phyloP scores from a whole-genome alignment of 1,140 invertebrate species.

The Bactericera cockerelli region DNA sequence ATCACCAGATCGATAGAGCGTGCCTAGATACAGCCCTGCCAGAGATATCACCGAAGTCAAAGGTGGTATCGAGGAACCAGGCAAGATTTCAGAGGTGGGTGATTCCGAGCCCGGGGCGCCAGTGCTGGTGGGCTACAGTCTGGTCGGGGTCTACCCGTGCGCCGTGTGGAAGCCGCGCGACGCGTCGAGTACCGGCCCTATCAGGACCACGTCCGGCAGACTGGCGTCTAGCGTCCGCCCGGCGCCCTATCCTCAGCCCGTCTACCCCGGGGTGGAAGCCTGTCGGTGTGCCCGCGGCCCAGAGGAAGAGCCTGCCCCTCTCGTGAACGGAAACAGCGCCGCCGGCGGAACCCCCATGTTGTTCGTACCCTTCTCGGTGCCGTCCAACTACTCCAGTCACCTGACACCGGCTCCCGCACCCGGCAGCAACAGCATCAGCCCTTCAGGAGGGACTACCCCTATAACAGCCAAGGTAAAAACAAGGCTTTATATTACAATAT shows the following conservation, averaged over 20 bases:
- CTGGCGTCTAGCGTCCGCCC: slow-evolving; percentile 17
- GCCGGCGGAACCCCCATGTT: slow-evolving; percentile 34
- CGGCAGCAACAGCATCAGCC: slow-evolving; percentile 30
- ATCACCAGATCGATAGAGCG: no score
- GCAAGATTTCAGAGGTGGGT: slow-evolving; percentile 7
- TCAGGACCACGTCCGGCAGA: slow-evolving; percentile 15
- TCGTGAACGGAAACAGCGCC: slow-evolving; percentile 21
- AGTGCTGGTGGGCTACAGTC: slow-evolving; percentile 33
- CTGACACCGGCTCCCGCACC: slow-evolving; percentile 28
- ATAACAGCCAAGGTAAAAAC: not conserved
- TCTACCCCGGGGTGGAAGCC: slow-evolving; percentile 4
- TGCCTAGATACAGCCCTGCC: no score
- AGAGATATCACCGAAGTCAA: not conserved
- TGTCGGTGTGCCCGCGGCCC: slow-evolving; percentile 7
- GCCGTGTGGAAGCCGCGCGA: slow-evolving; percentile 35
- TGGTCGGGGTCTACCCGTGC: slow-evolving; percentile 38
- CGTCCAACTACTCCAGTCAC: slow-evolving; percentile 23
- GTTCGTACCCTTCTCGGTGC: slow-evolving; percentile 35
- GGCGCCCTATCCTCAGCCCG: slow-evolving; percentile 16
- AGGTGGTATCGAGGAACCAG: not conserved
- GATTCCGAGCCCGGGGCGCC: slow-evolving; percentile 2
- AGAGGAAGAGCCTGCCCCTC: slow-evolving; percentile 22
- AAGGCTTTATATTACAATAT: no score
- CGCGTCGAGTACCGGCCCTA: slow-evolving; percentile 22
- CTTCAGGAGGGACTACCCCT: slow-evolving; percentile 21